These are phyloP conservation scores for Zosterops borbonicus DNA, from an alignment of 2,113 vertebrate genomes.

Conservation along the genomic window DNA sequence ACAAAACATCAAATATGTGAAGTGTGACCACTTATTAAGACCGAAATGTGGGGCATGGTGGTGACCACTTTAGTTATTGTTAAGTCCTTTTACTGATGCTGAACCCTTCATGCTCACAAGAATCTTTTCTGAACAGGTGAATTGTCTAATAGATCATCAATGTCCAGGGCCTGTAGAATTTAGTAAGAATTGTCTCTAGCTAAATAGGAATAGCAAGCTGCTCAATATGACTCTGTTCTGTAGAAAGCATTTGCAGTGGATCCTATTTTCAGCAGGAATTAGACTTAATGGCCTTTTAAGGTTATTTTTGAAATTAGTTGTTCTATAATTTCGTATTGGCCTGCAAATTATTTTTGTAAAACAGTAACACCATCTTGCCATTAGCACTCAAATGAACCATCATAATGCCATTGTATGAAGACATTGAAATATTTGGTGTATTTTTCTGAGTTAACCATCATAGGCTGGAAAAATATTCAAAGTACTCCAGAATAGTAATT, in stretches of 20 bases:
- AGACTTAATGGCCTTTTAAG: neutral
- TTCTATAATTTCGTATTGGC: neutral
- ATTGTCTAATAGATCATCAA: neutral
- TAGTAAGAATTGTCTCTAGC: neutral
- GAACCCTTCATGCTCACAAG: neutral
- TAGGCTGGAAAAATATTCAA: neutral
- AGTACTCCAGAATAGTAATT: neutral
- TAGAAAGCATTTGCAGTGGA: neutral
- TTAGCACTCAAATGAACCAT: neutral
- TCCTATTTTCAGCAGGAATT: neutral
- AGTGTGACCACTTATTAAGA: neutral
- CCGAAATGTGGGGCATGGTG: neutral
- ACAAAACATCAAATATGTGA: neutral
- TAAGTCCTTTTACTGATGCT: neutral
- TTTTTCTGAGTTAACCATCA: neutral
- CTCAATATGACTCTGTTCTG: neutral
- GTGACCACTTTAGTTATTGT: neutral
- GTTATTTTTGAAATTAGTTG: neutral
- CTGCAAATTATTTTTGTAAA: neutral
- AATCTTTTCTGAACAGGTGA: neutral
- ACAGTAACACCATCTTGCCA: neutral
- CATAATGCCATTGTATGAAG: neutral
- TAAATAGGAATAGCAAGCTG: neutral
- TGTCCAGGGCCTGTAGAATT: neutral
- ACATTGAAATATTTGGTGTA: neutral